Conservation (phyloP, 1,140 invertebrate species). For the Diprion similis region DNA sequence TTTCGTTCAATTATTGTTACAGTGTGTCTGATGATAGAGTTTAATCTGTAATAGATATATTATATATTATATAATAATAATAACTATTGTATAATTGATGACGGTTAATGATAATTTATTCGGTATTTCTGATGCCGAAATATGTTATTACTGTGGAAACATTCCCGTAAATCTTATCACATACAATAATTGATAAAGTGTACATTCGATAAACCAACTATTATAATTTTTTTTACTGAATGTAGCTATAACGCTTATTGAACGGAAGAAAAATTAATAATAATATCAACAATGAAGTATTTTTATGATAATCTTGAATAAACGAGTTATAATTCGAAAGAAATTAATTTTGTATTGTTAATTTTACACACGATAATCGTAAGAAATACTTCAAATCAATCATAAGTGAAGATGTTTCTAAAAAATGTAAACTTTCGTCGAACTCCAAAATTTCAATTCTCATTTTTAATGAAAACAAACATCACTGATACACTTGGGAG, state of each 20-base stretch:
- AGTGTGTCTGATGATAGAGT: neutral
- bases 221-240: neutral
- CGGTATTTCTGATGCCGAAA: neutral
- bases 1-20: neutral
- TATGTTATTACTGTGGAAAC: neutral
- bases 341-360: neutral
- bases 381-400: too few species aligned
- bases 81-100: neutral
- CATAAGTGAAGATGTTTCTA: too few species aligned
- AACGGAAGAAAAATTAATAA: neutral
- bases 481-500: too few species aligned
- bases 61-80: neutral
- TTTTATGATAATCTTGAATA: conserved; percentile 6
- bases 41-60: neutral
- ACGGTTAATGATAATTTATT: neutral
- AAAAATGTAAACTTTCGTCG: too few species aligned
- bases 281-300: neutral
- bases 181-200: neutral
- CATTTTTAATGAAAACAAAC: too few species aligned
- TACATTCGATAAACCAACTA: neutral
- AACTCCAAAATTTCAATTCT: too few species aligned
- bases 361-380: too few species aligned
- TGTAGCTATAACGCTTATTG: conserved; percentile 2
- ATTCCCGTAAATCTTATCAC: neutral
- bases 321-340: neutral